These are phyloP conservation scores for Leptinotarsa defecta DNA, from an alignment of 1,140 invertebrate species.

Conservation along the genomic window DNA sequence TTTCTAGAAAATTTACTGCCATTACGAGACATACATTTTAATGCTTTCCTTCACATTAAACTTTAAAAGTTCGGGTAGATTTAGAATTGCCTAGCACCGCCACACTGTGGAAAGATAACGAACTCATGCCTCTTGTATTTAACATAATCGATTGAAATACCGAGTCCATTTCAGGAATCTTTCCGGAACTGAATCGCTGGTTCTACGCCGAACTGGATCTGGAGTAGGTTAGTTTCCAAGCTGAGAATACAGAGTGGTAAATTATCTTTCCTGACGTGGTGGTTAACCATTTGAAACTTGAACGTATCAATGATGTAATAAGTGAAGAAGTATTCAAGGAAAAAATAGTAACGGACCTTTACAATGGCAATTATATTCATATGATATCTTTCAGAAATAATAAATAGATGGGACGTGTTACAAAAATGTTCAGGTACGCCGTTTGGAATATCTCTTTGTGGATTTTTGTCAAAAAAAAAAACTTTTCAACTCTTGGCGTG, in stretches of 20 bases:
- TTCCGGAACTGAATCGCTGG: conserved; percentile 7
- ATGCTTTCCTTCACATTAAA: conserved; percentile 3
- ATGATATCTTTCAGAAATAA: too few relatives aligned
- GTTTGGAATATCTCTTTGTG: too few relatives aligned
- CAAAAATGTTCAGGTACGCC: too few relatives aligned
- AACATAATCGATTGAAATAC: conserved; percentile 14
- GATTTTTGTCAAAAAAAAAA: too few relatives aligned
- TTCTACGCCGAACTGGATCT: not conserved
- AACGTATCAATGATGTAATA: too few relatives aligned
- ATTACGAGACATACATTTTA: conserved; percentile 15
- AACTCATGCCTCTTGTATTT: not conserved
- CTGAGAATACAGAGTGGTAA: not conserved
- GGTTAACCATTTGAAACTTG: too few relatives aligned
- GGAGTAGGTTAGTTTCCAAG: not conserved
- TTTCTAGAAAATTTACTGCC: conserved; percentile 4
- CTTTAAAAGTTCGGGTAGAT: not conserved
- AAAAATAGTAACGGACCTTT: too few relatives aligned
- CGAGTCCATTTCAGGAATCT: not conserved
- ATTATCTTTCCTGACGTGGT: too few relatives aligned
- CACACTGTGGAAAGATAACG: conserved; percentile 6
- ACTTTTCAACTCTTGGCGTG: too few relatives aligned
- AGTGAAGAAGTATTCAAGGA: too few relatives aligned
- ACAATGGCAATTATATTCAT: too few relatives aligned
- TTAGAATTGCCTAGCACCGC: not conserved
- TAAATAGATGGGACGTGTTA: too few relatives aligned